phyloP scores from a whole-genome alignment of 2,113 vertebrate species.

The Burhinus oedicnemus region DNA sequence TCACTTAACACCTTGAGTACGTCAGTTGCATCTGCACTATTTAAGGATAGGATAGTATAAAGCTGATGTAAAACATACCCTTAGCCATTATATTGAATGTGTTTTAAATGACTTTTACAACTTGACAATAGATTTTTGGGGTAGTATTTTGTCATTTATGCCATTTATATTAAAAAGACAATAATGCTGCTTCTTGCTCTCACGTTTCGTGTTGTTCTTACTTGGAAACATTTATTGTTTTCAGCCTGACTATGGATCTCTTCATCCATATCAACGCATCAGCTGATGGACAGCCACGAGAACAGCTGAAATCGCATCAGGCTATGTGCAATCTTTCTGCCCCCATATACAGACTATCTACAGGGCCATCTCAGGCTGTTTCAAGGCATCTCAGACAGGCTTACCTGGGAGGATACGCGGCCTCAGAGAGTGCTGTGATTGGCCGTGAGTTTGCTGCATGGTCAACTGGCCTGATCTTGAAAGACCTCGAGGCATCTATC shows the following conservation, averaged over 20 bases:
- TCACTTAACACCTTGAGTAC: background rate
- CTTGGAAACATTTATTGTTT: background rate
- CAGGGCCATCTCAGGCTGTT: background rate
- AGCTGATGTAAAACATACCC: background rate
- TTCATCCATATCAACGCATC: background rate
- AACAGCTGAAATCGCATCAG: background rate
- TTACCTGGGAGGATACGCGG: background rate
- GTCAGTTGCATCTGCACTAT: background rate
- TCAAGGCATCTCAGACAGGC: background rate
- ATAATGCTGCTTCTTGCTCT: background rate
- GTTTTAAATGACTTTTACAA: background rate
- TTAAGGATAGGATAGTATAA: background rate
- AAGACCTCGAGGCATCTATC: background rate
- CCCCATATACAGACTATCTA: background rate
- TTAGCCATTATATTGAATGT: background rate
- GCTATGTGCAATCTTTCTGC: background rate
- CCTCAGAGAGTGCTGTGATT: fast-evolving
- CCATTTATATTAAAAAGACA: background rate
- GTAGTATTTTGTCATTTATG: background rate
- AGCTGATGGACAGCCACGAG: background rate
- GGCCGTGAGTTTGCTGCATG: background rate
- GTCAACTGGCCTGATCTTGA: background rate
- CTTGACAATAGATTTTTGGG: background rate
- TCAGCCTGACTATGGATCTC: background rate
- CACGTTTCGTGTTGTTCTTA: background rate